Evolutionary conservation across 2,888 invertebrate genomes (phyloP).

Genomic region (Eudasyphora cyanicolor): DNA sequence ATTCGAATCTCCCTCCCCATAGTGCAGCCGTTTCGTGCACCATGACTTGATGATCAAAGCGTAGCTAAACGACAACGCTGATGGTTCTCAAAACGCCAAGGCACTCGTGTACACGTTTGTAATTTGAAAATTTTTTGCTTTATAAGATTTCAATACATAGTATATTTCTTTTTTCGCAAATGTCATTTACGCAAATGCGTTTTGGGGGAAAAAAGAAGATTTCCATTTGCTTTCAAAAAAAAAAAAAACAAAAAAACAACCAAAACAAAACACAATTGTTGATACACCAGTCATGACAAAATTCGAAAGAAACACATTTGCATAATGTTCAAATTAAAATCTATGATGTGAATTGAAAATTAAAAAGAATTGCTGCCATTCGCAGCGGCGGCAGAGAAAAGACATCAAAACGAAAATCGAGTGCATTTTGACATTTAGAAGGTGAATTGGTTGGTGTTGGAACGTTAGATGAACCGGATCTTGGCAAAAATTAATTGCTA

Average conservation of each 20-base stretch:
- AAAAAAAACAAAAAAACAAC: too few species aligned
- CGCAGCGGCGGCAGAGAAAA: neutral
- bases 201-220: constrained; percentile 8
- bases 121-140: constrained; percentile 3
- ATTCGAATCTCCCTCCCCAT: too few species aligned
- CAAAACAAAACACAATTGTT: too few species aligned
- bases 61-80: neutral
- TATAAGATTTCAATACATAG: constrained; percentile 32
- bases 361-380: neutral
- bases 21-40: neutral
- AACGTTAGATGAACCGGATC: constrained; percentile 60
- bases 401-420: constrained; percentile 47
- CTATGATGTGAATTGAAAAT: neutral
- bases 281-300: neutral
- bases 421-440: constrained; percentile 61
- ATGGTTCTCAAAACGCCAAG: neutral
- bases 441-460: constrained; percentile 29
- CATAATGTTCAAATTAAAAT: constrained; percentile 31
- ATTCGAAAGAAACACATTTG: neutral
- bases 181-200: constrained; percentile 64
- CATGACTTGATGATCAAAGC: neutral
- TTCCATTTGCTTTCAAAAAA: neutral
- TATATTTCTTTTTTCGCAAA: constrained; percentile 22
- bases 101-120: neutral
- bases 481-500: constrained; percentile 4